Evolutionary conservation across 2,113 vertebrate genomes (phyloP).

Genomic region (Seriola dumerili): DNA sequence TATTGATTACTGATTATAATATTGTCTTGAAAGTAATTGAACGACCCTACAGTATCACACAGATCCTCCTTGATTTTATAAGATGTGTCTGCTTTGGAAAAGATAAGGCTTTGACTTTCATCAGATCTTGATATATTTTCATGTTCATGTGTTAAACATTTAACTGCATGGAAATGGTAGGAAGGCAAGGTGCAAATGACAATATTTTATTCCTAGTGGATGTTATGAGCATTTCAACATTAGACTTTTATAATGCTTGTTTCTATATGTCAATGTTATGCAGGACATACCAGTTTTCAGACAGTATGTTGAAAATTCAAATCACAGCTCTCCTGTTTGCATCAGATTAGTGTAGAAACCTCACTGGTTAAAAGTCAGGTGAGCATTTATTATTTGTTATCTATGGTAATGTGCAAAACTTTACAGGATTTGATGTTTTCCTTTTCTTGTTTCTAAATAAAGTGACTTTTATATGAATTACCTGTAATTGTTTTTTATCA

Average conservation of each 20-base stretch:
- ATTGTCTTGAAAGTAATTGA: neutral
- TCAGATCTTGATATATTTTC: neutral
- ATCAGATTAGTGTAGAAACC: constrained; percentile 4
- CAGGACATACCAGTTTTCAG: neutral
- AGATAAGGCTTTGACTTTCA: neutral
- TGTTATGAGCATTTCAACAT: neutral
- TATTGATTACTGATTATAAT: neutral
- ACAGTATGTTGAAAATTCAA: neutral
- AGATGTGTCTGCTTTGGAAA: neutral
- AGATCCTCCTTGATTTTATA: neutral
- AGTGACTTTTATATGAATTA: constrained; percentile 22
- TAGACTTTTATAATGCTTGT: constrained; percentile 1
- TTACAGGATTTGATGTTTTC: constrained; percentile 1
- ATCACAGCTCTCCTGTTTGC: neutral
- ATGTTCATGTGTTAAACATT: neutral
- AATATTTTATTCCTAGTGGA: neutral
- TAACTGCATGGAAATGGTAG: neutral
- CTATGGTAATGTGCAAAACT: neutral
- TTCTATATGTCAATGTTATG: constrained; percentile 8
- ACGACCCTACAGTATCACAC: neutral
- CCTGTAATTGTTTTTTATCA: neutral
- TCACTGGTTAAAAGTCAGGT: neutral
- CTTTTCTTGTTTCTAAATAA: constrained; percentile 53
- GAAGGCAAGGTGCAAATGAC: neutral
- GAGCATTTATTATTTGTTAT: neutral